phyloP scores from a whole-genome alignment of 1,140 invertebrate species.

The Cephus cinctus region DNA sequence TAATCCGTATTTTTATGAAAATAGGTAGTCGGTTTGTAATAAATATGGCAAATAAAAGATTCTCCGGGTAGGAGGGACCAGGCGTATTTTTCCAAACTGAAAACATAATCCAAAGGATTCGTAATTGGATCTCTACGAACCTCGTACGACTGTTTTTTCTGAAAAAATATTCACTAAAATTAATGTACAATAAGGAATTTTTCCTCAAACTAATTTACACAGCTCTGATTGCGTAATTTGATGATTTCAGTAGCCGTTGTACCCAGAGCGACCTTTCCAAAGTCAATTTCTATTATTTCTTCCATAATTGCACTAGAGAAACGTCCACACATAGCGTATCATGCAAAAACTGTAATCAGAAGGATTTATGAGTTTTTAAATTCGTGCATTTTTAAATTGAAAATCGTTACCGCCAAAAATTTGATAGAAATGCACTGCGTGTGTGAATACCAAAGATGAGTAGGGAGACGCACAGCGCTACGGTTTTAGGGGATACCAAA shows the following conservation, averaged over 20 bases:
- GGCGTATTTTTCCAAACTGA: constrained; percentile 30
- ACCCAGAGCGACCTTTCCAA: constrained; percentile 31
- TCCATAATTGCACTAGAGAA: too few species aligned
- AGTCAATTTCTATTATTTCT: too few species aligned
- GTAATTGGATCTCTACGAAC: constrained; percentile 31
- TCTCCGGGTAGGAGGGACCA: constrained; percentile 30
- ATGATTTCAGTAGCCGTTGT: constrained; percentile 24
- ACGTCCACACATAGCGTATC: too few species aligned
- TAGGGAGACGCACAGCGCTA: too few species aligned
- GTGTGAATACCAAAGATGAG: too few species aligned
- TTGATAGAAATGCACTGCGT: too few species aligned
- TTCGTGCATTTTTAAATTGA: too few species aligned
- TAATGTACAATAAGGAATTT: neutral
- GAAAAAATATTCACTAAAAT: neutral
- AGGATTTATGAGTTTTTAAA: too few species aligned
- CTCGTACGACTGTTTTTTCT: constrained; percentile 29
- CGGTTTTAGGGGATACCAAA: too few species aligned
- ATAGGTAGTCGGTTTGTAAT: constrained; percentile 25
- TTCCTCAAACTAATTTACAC: constrained; percentile 16
- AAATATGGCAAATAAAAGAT: constrained; percentile 29
- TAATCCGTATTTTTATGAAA: constrained; percentile 34
- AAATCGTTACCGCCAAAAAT: too few species aligned
- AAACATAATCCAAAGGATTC: constrained; percentile 38
- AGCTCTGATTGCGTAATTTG: constrained; percentile 33
- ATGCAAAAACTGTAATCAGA: too few species aligned